Evolutionary conservation across 2,113 vertebrate genomes (phyloP).

Genomic region (Enhydra lutris): DNA sequence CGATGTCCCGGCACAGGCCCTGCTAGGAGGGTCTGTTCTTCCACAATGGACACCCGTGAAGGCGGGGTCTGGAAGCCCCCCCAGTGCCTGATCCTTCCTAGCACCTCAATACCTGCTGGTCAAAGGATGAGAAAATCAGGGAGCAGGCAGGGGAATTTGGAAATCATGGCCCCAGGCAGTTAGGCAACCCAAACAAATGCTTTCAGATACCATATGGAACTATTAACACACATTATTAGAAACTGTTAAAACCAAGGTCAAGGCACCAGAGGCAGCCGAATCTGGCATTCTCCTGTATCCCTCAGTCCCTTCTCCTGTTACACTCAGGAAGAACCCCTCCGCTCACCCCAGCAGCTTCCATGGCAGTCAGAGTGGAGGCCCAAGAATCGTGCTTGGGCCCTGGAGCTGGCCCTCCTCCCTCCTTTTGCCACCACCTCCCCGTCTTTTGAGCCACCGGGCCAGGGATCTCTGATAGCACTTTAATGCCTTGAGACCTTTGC

Average conservation of each 20-base stretch:
- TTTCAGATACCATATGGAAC: not conserved
- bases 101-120: not conserved
- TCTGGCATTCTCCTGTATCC: not conserved
- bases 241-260: not conserved
- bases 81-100: no score
- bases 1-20: not conserved
- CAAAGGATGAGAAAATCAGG: not conserved
- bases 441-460: not conserved
- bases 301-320: no score
- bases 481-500: not conserved
- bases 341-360: not conserved
- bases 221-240: not conserved
- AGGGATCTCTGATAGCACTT: not conserved
- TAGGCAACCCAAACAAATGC: not conserved
- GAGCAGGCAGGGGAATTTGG: not conserved
- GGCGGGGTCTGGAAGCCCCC: not conserved
- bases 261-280: not conserved
- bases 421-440: not conserved
- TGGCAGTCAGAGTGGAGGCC: not conserved
- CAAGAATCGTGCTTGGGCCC: not conserved
- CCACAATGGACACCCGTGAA: not conserved
- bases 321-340: not conserved
- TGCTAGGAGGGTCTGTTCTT: not conserved
- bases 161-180: not conserved
- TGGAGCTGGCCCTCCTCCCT: not conserved